Percentiles rank a stretch among this genome's conserved stretches.
phyloP scores from a whole-genome alignment of 2,888 invertebrate genomes.

The Hedya salicella region DNA sequence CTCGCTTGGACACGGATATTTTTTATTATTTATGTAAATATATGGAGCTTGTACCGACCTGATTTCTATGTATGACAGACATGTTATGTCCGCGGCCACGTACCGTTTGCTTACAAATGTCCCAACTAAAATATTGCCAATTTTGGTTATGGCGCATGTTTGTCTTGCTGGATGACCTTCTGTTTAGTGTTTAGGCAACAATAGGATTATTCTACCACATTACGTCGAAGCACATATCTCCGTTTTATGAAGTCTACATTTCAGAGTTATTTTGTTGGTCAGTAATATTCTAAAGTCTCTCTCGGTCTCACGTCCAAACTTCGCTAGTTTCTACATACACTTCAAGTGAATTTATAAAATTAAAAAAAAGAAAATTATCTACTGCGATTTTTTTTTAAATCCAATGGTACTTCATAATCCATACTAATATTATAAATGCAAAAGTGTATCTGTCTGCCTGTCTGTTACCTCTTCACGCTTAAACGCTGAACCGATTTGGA shows the following conservation, averaged over 20 bases:
- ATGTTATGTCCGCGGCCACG: conserved; percentile 39
- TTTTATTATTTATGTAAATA: conserved; percentile 66
- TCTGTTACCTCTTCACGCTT: too few relatives aligned
- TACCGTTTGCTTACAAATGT: conserved; percentile 41
- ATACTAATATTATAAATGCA: too few relatives aligned
- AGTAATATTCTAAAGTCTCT: conserved; percentile 18
- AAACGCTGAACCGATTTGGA: too few relatives aligned
- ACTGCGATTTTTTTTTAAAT: too few relatives aligned
- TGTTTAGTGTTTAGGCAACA: conserved; percentile 33
- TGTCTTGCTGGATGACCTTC: conserved; percentile 31
- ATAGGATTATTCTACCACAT: conserved; percentile 10
- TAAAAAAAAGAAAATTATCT: too few relatives aligned
- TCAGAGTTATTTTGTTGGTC: conserved; percentile 3
- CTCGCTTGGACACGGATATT: conserved; percentile 51
- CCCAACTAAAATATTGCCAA: conserved; percentile 35
- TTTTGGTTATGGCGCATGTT: conserved; percentile 32
- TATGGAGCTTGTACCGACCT: conserved; percentile 50
- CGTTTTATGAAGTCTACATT: conserved; percentile 7
- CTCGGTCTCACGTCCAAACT: background rate
- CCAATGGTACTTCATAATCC: too few relatives aligned
- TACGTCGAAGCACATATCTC: conserved; percentile 10
- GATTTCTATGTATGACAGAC: conserved; percentile 50
- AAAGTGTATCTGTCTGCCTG: too few relatives aligned
- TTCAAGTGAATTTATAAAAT: background rate
- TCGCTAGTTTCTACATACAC: background rate